Base-by-base conservation (phyloP, 2,888 invertebrate genomes). In the Eumerus sabulonum region DNA sequence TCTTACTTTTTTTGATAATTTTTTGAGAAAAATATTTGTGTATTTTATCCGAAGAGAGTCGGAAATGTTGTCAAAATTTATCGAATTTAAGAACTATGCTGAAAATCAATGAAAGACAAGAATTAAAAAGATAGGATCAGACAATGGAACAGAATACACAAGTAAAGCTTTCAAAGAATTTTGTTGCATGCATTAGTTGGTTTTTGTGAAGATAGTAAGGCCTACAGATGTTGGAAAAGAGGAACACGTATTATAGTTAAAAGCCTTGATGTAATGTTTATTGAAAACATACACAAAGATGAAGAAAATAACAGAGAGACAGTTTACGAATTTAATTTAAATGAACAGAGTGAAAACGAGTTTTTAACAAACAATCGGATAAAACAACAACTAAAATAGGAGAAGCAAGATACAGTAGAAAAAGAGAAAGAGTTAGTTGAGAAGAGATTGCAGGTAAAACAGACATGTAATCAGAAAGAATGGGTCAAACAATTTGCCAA, bases 141-240 rank as follows among this genome's bases (percentile, higher is more conserved):
- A 57, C 27, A 66, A 56, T 56, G 54, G 56, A 9, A 56, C 19
- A 14, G 54, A 54, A 56, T 66, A 66, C 12, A 66, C 27, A 11
- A 54, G 51, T 38, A 13, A 17, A 62, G 45, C 40, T 40, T 62
- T 62, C 7, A 12, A 19, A 2, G 19, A 66, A 56, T 48, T 53
- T 45, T 13, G 40, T 40, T n/a, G 11, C 40, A 40, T 40, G 40
- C 11, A 40, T n/a, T 50, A 27, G n/a, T 50, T 1, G 48, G 48
- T 9, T 50, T 17, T 27, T 50, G 48, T 27, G 48, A 19, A 1
- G 27, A 50, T 27, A 9, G 17, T 18, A 47, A 47, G 13, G 47
- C 18, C 1, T 47, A 47, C 12, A 1, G 47, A 47, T 18, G 17
- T n/a, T 50, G 27, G 48, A 50, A 50, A 16, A 14, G n/a, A 13